Evolutionary conservation across 2,888 invertebrate genomes (phyloP), one percentile per base, ranked within the genome.

Genomic region (Oxycera nigricornis): DNA sequence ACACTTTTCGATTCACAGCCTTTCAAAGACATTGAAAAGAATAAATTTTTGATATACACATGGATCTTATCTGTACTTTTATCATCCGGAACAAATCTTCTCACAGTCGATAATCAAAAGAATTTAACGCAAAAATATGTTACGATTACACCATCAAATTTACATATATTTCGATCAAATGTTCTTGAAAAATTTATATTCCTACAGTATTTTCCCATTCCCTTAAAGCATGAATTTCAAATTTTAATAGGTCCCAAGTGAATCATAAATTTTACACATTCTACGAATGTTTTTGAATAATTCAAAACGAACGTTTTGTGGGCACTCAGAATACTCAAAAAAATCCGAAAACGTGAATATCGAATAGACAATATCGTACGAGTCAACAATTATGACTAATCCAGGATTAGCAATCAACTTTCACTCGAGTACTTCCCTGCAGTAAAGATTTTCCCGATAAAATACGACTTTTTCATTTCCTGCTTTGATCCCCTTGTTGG

Each of bases 311-410:
- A 50, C 20, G 17, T 22, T 9, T 24, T 22, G 24, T 9, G 3
- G 24, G 24, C 3, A 55, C 22, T 9, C 4, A 24, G 22, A 17
- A 20, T 24, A 24, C n/a, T n/a, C n/a, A n/a, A n/a, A 55, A 46
- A 14, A n/a, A 7, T 35, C 35, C 11, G 9, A 50, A 14, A 50
- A 50, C 50, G 6, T 22, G 1, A 9, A 7, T 24, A 1, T 55
- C 55, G 6, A 2, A 3, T 30, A 20, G 55, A 70, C 46, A 70
- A 70, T 28, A 70, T 55, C 70, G 55, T 70, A n/a, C 70, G 55
- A 70, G 52, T 52, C 70, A 52, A 55, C 70, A 70, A 70, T 70
- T 70, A 70, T 70, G 70, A 70, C 70, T 55, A 70, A 70, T 70
- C 70, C 70, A 70, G 70, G 70, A 55, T 70, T 52, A 70, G 31